Evolutionary conservation across 2,113 vertebrate species (phyloP), one percentile per base, ranked within the genome.

Genomic region (Pluvianellus socialis): DNA sequence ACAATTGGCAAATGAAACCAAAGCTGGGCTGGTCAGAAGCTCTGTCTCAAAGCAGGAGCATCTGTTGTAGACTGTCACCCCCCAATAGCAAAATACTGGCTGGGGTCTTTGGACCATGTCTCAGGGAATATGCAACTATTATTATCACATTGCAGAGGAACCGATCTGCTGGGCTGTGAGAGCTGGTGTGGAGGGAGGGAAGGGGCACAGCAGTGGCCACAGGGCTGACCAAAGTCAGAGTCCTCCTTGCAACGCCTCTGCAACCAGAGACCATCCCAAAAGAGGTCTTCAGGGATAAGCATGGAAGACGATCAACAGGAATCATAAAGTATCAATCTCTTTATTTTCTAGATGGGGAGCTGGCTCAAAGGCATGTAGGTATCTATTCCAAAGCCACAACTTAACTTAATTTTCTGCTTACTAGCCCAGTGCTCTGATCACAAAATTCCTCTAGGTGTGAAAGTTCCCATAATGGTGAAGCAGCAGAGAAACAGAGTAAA

Each of bases 391-490:
- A 93, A 95, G 59, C 81, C 77, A 92, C 7, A 8, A 42, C 32
- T 87, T 79, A 73, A 94, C 79, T 66, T 86, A 61, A 90, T 90
- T 90, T 95, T 92, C 85, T 93, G 16, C 65, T 68, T 95, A 82
- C 49, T 71, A 92, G 47, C 32, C n/a, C 50, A 58, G 62, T 40
- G 44, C 30, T 68, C 47, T 68, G 44, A 82, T 66, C 67, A 86
- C 71, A 83, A 61, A 83, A 86, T 65, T 79, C 23, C 53, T 72
- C 76, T 66, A 40, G 27, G 72, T 76, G 40, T 76, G 49, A 80
- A 92, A 86, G 49, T 26, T 92, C 63, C 49, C 62, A 19, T 75
- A 55, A 79, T 4, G 22, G 53, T 79, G 75, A 90, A 92, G 70
- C 61, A 85, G 79, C 55, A 82, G 47, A 79, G 62, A 62, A 85